Evolutionary conservation across 2,113 vertebrate species (phyloP).

Genomic region (Sardina pilchardus): DNA sequence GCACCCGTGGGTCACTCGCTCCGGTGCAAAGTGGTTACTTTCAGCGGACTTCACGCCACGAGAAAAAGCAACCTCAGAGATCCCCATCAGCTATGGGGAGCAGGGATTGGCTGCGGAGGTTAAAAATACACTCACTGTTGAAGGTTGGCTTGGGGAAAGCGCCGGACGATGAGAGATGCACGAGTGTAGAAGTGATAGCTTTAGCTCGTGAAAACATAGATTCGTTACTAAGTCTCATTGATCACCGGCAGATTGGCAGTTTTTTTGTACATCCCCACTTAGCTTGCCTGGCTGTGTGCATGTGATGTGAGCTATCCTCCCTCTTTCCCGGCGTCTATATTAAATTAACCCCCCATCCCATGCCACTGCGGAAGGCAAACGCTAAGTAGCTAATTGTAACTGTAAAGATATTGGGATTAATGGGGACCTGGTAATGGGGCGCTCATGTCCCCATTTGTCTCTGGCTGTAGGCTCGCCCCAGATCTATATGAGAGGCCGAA

Average conservation of each 20-base stretch:
- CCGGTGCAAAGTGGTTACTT: not conserved
- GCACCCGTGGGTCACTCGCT: not conserved
- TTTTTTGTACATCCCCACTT: not conserved
- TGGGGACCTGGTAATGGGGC: not conserved
- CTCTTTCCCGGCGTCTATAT: not conserved
- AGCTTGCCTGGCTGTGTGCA: not conserved
- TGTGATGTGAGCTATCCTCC: not conserved
- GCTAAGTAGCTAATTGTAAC: constrained; percentile 8
- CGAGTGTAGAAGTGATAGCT: not conserved
- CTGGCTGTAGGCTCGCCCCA: not conserved
- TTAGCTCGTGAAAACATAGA: not conserved
- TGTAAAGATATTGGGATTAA: constrained; percentile 16
- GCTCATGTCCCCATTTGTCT: constrained; percentile 7
- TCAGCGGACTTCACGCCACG: not conserved
- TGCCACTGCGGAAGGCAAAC: not conserved
- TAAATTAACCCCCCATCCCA: not conserved
- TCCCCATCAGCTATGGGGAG: not conserved
- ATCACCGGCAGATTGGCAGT: not conserved
- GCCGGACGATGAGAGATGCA: no score
- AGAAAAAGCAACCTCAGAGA: not conserved
- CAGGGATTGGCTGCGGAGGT: not conserved
- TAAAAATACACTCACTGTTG: not conserved
- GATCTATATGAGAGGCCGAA: not conserved
- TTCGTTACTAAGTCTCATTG: not conserved
- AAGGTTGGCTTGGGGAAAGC: not conserved